These are phyloP conservation scores for Saccostrea echinata DNA, from an alignment of 1,140 invertebrate genomes.

Conservation along the genomic window DNA sequence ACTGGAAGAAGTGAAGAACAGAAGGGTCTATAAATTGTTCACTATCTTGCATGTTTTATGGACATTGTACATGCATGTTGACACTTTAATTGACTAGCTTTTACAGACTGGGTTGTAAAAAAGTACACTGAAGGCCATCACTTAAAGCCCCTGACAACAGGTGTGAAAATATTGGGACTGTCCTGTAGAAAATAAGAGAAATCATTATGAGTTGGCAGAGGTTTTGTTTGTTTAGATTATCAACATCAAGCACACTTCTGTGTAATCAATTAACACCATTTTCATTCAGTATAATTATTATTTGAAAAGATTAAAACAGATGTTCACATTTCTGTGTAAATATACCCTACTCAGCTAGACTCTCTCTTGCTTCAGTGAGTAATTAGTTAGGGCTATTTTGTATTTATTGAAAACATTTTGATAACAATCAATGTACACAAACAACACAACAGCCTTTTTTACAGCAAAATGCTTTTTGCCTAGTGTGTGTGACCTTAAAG, in stretches of 20 bases:
- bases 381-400: not conserved
- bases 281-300: not conserved
- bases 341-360: not conserved
- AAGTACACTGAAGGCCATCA: not conserved
- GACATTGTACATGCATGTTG: slow-evolving; percentile 25
- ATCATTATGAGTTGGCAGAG: too few species aligned
- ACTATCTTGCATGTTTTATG: slow-evolving; percentile 12
- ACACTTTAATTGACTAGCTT: slow-evolving; percentile 29
- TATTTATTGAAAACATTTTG: not conserved
- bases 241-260: not conserved
- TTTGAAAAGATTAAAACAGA: not conserved
- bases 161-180: not conserved
- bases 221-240: not conserved
- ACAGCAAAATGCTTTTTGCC: not conserved
- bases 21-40: slow-evolving; percentile 7
- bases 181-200: too few species aligned
- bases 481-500: not conserved
- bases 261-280: not conserved
- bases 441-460: not conserved
- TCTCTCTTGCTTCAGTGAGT: not conserved
- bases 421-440: not conserved
- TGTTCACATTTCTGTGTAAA: not conserved
- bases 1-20: not conserved
- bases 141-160: slow-evolving; percentile 6
- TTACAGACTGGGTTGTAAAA: slow-evolving; percentile 12